These are phyloP conservation scores for Avahi laniger DNA, from an alignment of 2,797 vertebrate genomes.

Conservation along the genomic window DNA sequence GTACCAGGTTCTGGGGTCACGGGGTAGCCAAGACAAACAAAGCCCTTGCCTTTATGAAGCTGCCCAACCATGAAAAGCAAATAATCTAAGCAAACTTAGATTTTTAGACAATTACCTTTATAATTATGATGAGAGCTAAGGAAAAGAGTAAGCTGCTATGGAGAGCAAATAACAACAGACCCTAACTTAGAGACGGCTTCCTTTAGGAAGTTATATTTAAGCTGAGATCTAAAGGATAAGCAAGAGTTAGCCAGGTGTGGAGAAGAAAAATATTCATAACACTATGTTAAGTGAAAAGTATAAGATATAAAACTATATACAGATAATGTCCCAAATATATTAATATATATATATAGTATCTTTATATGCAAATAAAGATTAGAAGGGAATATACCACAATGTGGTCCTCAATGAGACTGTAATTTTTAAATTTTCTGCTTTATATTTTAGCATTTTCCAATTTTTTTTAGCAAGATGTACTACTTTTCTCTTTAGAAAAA, in stretches of 20 bases:
- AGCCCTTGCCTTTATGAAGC: background rate
- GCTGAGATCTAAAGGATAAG: background rate
- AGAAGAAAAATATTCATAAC: conserved; percentile 3
- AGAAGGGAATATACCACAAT: conserved; percentile 26
- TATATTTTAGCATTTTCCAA: background rate
- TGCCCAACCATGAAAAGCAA: background rate
- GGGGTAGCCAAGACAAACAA: background rate
- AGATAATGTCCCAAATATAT: conserved; percentile 1
- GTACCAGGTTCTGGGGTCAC: background rate
- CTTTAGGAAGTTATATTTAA: background rate
- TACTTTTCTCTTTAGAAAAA: conserved; percentile 47
- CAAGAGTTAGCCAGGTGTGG: background rate
- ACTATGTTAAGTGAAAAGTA: background rate
- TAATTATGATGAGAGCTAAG: background rate
- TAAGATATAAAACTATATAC: background rate
- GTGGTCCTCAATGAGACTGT: background rate
- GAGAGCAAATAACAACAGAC: background rate
- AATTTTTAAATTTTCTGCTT: background rate
- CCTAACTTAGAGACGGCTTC: background rate
- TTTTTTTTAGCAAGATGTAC: conserved; percentile 19
- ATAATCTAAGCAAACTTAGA: background rate
- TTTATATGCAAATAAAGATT: background rate
- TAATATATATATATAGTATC: background rate
- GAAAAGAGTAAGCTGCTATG: background rate
- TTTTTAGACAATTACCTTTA: background rate